phyloP scores from a whole-genome alignment of 2,888 invertebrate species.

The Cantharis nigra region DNA sequence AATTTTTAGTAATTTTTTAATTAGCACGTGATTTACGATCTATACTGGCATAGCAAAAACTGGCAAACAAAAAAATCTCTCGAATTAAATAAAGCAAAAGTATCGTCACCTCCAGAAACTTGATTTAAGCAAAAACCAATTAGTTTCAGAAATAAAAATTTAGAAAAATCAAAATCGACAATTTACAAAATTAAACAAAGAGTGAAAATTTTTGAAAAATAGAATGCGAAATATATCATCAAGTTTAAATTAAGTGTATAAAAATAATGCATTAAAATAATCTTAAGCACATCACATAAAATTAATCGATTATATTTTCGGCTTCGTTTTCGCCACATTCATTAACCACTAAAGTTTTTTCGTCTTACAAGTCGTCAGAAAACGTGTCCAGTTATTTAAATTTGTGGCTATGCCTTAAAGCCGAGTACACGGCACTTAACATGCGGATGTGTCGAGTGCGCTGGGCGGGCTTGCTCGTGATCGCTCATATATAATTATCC shows the following conservation, averaged over 20 bases:
- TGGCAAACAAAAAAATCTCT: not conserved
- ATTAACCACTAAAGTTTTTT: slow-evolving; percentile 21
- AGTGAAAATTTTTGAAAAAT: not conserved
- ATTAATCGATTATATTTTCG: slow-evolving; percentile 3
- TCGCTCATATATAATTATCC: slow-evolving; percentile 55
- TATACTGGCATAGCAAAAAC: not conserved
- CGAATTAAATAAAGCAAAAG: not conserved
- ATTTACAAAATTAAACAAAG: not conserved
- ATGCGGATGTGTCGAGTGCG: slow-evolving; percentile 52
- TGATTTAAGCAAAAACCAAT: not conserved
- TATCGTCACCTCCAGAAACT: not conserved
- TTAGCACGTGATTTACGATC: not conserved
- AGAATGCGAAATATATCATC: not conserved
- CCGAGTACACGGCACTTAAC: slow-evolving; percentile 42
- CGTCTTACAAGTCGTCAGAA: slow-evolving; percentile 13
- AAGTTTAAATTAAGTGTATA: not conserved
- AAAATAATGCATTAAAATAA: not conserved
- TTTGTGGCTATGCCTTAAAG: slow-evolving; percentile 25
- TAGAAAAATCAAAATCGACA: no score
- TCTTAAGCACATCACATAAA: not conserved
- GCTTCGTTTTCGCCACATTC: slow-evolving; percentile 14
- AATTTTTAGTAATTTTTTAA: not conserved
- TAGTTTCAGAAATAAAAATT: not conserved
- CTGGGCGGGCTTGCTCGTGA: slow-evolving; percentile 54
- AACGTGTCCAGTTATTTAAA: slow-evolving; percentile 30